Evolutionary conservation across 2,113 vertebrate genomes (phyloP), one percentile per base, ranked within the genome.

Genomic region (Oryzias curvinotus): DNA sequence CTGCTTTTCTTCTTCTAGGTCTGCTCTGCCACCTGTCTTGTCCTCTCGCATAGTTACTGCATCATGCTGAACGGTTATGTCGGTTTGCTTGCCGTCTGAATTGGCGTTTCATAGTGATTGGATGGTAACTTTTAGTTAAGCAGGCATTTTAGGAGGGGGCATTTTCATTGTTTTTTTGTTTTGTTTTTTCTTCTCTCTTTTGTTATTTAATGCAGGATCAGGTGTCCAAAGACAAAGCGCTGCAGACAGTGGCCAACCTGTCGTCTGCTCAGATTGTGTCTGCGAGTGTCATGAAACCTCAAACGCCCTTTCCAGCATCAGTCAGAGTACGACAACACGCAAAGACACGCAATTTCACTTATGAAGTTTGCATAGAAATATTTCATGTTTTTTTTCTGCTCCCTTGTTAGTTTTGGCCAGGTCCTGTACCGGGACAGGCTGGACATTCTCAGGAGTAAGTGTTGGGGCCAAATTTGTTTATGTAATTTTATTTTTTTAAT

Each of bases 401-500:
- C 25, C 14, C 15, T 63, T 41, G 30, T 15, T 81, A 98, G 96
- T 97, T 96, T 91, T 97, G 96, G 96, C 93, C 94, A 43, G 87
- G 92, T 58, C 92, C 94, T 50, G 92, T 98, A 86, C 92, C 95
- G 89, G 96, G 96, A 94, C 96, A 97, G 88, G 92, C 96, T 89
- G 96, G 95, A 91, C 94, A 95, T 79, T 97, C 96, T 95, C 96
- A 97, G 94, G 96, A 98, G 96, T 98, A 87, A 95, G 96, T 95
- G 30, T 64, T 43, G 25, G 5, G 17, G 58, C 15, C 30, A 50
- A 21, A 70, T 62, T 15, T 13, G 0, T 45, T 52, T 0, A 4
- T 45, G 68, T 43, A 14, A 71, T 79, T 49, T 5, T 50, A 58
- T 46, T 46, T 46, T 46, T 46, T 17, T 23, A 23, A 49, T 36